Percentiles rank a stretch among this genome's conserved stretches.
Evolutionary conservation across 2,888 invertebrate genomes (phyloP).

Genomic region (Cetonia aurata): DNA sequence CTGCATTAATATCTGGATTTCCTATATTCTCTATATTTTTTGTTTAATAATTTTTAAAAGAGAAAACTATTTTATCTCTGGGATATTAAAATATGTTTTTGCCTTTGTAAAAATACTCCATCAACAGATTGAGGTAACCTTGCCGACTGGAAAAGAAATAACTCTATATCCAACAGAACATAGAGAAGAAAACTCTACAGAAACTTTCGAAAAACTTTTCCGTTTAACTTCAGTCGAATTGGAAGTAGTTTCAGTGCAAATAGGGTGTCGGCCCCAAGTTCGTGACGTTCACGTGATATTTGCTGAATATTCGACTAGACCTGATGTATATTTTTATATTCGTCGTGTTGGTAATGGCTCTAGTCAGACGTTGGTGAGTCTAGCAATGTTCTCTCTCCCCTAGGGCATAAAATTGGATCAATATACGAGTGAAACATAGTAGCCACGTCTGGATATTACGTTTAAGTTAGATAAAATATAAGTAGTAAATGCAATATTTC

Average conservation of each 20-base stretch:
- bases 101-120: no score
- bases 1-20: no score
- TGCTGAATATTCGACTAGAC: slow-evolving; percentile 28
- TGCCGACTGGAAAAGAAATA: no score
- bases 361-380: slow-evolving; percentile 9
- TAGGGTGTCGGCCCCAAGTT: slow-evolving; percentile 17
- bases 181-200: no score
- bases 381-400: slow-evolving; percentile 14
- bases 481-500: background rate
- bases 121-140: no score
- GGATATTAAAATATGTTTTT: no score
- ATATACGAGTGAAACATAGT: slow-evolving; percentile 12
- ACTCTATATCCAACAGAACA: no score
- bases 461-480: background rate
- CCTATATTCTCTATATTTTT: no score
- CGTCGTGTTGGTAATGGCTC: slow-evolving; percentile 30
- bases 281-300: slow-evolving; percentile 28
- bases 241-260: slow-evolving; percentile 13
- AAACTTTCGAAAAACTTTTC: slow-evolving; percentile 1
- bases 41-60: no score
- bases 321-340: slow-evolving; percentile 27
- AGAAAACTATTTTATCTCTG: no score
- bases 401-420: slow-evolving; percentile 26
- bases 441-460: background rate
- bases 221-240: slow-evolving; percentile 2